Evolutionary conservation across 2,113 vertebrate species (phyloP).

Genomic region (Rhinopomastus cyanomelas): DNA sequence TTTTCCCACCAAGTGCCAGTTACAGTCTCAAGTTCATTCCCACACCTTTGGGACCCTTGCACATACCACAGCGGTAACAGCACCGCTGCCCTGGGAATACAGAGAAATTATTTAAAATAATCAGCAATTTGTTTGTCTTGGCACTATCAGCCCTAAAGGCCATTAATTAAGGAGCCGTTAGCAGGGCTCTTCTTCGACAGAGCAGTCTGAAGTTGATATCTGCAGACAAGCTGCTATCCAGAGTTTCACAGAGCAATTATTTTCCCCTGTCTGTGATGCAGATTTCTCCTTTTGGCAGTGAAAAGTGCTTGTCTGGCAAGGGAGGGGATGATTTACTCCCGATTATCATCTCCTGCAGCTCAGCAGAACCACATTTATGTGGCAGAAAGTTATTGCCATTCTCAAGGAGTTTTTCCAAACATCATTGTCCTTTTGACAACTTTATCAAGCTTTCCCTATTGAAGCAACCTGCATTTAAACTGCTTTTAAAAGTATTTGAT

Average conservation of each 20-base stretch:
- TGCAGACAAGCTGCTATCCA: conserved; percentile 11
- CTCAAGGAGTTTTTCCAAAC: neutral
- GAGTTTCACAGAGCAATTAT: neutral
- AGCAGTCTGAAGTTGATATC: conserved; percentile 1
- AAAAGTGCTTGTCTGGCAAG: neutral
- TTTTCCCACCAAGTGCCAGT: neutral
- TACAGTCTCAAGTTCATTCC: neutral
- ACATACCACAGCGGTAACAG: neutral
- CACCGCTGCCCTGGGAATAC: neutral
- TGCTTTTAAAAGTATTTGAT: neutral
- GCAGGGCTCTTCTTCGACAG: neutral
- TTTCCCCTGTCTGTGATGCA: neutral
- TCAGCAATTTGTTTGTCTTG: neutral
- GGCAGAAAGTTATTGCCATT: neutral
- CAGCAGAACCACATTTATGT: neutral
- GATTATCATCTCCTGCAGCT: neutral
- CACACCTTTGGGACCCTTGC: neutral
- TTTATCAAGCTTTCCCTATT: neutral
- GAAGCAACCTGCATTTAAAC: neutral
- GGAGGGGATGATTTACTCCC: neutral
- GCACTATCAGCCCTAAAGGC: neutral
- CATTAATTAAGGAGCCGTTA: conserved; percentile 20
- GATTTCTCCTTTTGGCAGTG: neutral
- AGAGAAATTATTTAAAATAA: neutral
- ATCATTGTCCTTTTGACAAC: neutral